Conservation (phyloP, 2,888 invertebrate species). For the Hyalella azteca region DNA sequence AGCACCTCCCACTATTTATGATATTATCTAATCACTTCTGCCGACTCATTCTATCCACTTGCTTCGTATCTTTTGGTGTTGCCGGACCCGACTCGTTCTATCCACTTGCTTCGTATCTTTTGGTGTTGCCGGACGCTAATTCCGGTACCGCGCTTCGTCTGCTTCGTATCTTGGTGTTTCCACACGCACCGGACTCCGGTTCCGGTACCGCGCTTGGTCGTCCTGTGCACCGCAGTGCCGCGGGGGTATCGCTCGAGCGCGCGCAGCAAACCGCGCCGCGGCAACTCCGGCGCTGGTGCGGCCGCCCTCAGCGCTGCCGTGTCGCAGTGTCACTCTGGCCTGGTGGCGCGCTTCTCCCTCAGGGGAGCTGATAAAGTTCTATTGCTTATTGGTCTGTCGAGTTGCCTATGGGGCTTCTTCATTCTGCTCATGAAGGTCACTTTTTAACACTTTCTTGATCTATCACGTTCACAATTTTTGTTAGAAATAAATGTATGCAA, state of each 20-base stretch:
- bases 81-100: too few species aligned
- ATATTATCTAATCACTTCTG: too few species aligned
- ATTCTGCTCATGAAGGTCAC: conserved; percentile 76
- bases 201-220: neutral
- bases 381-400: conserved; percentile 85
- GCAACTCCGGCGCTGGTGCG: neutral
- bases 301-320: neutral
- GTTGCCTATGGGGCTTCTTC: conserved; percentile 85
- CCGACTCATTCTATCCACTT: too few species aligned
- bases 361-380: conserved; percentile 69
- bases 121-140: too few species aligned
- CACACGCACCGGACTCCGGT: neutral
- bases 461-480: too few species aligned
- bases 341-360: conserved; percentile 6
- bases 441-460: conserved; percentile 68
- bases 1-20: too few species aligned
- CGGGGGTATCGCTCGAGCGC: neutral
- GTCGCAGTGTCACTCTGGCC: conserved; percentile 19
- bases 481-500: too few species aligned
- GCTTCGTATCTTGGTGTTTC: neutral
- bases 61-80: too few species aligned
- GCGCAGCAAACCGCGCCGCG: neutral
- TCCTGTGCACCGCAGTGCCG: neutral
- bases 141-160: too few species aligned
- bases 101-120: too few species aligned